phyloP scores from a whole-genome alignment of 2,888 invertebrate genomes.

The Tetranychus truncatus region DNA sequence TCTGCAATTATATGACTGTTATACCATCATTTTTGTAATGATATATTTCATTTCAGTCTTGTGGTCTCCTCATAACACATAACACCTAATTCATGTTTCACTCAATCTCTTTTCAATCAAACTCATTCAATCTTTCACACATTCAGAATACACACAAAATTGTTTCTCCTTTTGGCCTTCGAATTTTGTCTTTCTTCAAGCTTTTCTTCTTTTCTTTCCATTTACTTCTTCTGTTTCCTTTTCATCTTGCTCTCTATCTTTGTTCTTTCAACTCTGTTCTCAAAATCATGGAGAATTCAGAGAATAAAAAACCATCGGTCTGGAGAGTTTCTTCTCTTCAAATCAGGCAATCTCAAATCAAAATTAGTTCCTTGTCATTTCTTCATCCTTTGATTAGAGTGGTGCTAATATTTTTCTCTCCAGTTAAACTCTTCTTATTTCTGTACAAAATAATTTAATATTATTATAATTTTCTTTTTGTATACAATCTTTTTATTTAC shows the following conservation, averaged over 20 bases:
- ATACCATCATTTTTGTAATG: not conserved
- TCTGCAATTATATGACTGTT: not conserved
- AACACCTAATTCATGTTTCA: not conserved
- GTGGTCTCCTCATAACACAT: not conserved
- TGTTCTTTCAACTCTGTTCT: not conserved
- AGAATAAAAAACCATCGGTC: not conserved
- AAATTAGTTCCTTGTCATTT: not conserved
- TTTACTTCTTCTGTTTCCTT: not conserved
- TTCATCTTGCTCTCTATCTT: not conserved
- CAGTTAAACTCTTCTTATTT: not conserved
- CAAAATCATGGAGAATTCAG: not conserved
- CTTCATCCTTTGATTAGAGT: not conserved
- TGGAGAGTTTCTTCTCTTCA: not conserved
- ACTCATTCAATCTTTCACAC: not conserved
- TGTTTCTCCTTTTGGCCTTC: not conserved
- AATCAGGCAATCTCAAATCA: not conserved
- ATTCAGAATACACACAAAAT: not conserved
- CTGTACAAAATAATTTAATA: not conserved
- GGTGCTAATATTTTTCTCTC: not conserved
- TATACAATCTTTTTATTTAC: not conserved
- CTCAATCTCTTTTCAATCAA: not conserved
- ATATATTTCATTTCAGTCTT: not conserved
- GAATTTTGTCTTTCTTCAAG: not conserved
- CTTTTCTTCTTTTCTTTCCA: too few relatives aligned
- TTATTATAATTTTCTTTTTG: too few relatives aligned